phyloP scores from a whole-genome alignment of 1,140 invertebrate species.

The Pemphigus obesinymphae region DNA sequence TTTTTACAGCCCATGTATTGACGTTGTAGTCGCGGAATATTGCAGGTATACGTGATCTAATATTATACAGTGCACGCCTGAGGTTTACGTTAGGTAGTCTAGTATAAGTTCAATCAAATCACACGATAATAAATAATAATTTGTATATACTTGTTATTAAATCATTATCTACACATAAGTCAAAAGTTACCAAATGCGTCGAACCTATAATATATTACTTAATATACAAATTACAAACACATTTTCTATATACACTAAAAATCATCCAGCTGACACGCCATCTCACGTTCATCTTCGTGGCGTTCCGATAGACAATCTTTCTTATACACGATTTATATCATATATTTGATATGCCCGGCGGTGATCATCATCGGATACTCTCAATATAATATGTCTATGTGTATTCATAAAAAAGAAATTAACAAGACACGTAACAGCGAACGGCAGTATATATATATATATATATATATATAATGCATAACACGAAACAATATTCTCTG shows the following conservation, averaged over 20 bases:
- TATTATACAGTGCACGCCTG: too few relatives aligned
- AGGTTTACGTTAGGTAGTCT: too few relatives aligned
- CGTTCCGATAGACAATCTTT: not conserved
- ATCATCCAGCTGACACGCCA: not conserved
- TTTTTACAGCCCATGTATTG: not conserved
- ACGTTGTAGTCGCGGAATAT: not conserved
- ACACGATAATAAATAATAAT: too few relatives aligned
- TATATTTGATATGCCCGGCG: not conserved
- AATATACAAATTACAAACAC: not conserved
- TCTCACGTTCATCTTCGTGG: not conserved
- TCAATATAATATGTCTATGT: too few relatives aligned
- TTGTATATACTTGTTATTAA: too few relatives aligned
- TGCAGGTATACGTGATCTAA: not conserved
- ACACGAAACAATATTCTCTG: not conserved
- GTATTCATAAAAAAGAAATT: not conserved
- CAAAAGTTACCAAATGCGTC: too few relatives aligned
- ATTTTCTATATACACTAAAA: not conserved
- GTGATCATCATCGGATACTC: not conserved
- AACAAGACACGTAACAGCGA: not conserved
- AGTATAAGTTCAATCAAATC: not conserved
- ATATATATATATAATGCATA: not conserved
- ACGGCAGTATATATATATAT: not conserved
- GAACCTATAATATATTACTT: not conserved
- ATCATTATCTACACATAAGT: too few relatives aligned
- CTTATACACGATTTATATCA: not conserved